phyloP scores from a whole-genome alignment of 2,797 vertebrate species.

The Acipenser oxyrinchus region DNA sequence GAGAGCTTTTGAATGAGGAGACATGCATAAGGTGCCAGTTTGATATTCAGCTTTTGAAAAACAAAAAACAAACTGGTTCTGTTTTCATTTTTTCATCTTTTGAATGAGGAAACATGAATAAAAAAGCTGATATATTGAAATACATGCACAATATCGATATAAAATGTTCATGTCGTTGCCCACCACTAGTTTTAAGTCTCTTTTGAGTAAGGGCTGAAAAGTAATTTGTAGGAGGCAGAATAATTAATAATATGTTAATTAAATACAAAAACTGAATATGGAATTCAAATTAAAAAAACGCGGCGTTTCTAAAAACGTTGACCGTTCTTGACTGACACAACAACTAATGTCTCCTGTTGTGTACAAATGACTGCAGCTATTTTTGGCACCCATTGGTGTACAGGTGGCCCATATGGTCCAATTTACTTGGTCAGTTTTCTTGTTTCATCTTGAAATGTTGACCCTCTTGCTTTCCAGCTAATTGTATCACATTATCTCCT shows the following conservation, averaged over 20 bases:
- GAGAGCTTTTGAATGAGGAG: too few species aligned
- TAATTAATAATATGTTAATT: neutral
- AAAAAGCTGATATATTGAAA: too few species aligned
- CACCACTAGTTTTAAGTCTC: neutral
- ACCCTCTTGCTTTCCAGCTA: constrained; percentile 75
- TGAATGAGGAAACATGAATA: too few species aligned
- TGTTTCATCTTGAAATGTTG: constrained; percentile 68
- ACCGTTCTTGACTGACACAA: constrained; percentile 36
- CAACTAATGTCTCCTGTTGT: constrained; percentile 40
- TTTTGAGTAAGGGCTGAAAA: neutral
- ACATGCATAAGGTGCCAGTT: too few species aligned
- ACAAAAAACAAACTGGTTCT: too few species aligned
- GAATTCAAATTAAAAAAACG: constrained; percentile 27
- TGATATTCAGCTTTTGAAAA: too few species aligned
- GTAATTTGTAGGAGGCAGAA: neutral
- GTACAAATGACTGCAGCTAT: constrained; percentile 58
- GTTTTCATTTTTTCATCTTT: too few species aligned
- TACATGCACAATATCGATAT: too few species aligned
- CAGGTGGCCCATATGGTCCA: constrained; percentile 70
- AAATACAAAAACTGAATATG: neutral
- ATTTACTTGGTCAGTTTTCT: constrained; percentile 59
- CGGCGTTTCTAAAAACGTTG: constrained; percentile 42
- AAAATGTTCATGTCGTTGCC: too few species aligned
- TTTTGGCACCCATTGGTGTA: constrained; percentile 63
- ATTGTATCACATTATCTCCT: constrained; percentile 93